Base-by-base conservation (phyloP, 2,888 invertebrate genomes). In the Drosophila prostipennis region DNA sequence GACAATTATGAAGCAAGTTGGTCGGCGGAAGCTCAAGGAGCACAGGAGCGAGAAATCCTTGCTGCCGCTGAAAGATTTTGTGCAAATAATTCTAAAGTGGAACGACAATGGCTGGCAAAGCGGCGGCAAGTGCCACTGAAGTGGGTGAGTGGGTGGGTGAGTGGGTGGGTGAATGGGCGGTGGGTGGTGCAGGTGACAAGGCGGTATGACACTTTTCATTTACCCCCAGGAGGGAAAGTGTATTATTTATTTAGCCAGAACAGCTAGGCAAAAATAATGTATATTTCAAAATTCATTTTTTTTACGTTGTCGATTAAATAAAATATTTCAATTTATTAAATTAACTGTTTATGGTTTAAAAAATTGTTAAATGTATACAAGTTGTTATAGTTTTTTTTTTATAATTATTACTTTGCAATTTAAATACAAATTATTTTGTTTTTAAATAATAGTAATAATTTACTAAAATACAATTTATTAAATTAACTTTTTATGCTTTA, bases 11-110 rank as follows among this genome's bases (percentile, higher is more conserved):
- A 64, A 71, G 56, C 55, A 29, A 57, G 52, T 46, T 60, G 70
- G 53, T 52, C 52, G 40, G 13, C 51, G 57, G 42, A 34, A 43
- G 36, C 63, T 49, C 42, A 36, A 60, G 49, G 49, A 63, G 46
- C 60, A 19, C 6, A 59, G 63, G 36, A 63, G 60, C 63, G 49
- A 55, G 16, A 51, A 56, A 40, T 51, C 68, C 70, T 56, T 71
- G 54, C 55, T 36, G 68, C 68, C 76, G 55, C 69, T 57, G 74
- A 79, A 86, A 86, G 82, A 82, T 86, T 80, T 86, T 82, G 83
- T 82, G 82, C 83, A 82, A 82, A 82, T 82, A 86, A 82, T 83
- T 77, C 52, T 51, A 59, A 80, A 86, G 82, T 79, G 82, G 77
- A 84, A 82, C 78, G 72, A 72, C 80, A 82, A 77, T 74, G 70